Percentiles rank a stretch among this genome's conserved stretches.
Evolutionary conservation across 2,888 invertebrate species (phyloP).

Genomic region (Plusia festucae): DNA sequence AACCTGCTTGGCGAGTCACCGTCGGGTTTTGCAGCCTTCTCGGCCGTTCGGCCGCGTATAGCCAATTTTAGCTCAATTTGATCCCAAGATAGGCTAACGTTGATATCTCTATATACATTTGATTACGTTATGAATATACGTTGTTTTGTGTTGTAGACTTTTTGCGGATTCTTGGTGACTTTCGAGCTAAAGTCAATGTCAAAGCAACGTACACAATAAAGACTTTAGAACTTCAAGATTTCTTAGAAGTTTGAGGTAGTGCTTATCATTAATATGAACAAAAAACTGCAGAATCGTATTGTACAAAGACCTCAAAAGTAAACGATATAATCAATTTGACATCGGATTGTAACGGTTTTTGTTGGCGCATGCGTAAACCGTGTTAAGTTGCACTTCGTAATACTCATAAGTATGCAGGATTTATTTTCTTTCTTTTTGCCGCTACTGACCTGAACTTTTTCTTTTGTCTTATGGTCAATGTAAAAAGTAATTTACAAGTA

Average conservation of each 20-base stretch:
- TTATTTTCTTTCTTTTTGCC: not conserved
- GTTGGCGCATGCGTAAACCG: conserved; percentile 17
- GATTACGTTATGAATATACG: conserved; percentile 6
- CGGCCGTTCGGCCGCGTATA: conserved; percentile 50
- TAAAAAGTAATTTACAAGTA: not conserved
- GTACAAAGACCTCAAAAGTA: conserved; percentile 20
- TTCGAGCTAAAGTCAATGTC: not conserved
- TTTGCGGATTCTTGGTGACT: not conserved
- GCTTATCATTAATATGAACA: not conserved
- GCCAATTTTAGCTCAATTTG: conserved; percentile 66
- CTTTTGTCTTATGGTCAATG: conserved; percentile 1
- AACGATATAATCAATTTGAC: conserved; percentile 15
- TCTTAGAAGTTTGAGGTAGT: not conserved
- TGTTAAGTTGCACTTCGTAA: not conserved
- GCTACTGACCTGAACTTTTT: not conserved
- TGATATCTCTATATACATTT: conserved; percentile 28
- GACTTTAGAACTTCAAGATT: not conserved
- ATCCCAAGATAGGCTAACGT: conserved; percentile 43
- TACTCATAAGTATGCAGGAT: conserved; percentile 36
- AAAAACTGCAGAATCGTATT: not conserved
- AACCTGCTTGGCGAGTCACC: conserved; percentile 73
- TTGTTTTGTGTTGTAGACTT: not conserved
- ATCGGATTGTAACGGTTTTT: conserved; percentile 36
- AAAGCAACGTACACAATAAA: not conserved
- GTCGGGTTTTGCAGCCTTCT: conserved; percentile 67